phyloP scores from a whole-genome alignment of 1,140 invertebrate genomes.

The Manduca sexta region DNA sequence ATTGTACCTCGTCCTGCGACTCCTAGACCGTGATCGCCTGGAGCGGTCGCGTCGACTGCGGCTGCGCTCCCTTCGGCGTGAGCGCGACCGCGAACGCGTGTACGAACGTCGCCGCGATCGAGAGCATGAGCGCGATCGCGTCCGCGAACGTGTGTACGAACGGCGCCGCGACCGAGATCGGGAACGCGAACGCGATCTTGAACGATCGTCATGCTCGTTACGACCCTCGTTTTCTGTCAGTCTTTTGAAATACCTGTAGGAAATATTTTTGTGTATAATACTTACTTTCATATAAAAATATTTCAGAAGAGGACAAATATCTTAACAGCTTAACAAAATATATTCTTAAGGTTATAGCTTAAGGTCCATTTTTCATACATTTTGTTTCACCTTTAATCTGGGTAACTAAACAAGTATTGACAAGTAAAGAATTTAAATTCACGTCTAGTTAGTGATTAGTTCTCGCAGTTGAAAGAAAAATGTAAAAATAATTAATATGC shows the following conservation, averaged over 20 bases:
- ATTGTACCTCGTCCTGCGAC: slow-evolving; percentile 15
- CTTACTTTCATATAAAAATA: no score
- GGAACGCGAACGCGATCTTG: slow-evolving; percentile 56
- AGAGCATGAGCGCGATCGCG: slow-evolving; percentile 44
- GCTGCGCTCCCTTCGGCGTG: slow-evolving; percentile 19
- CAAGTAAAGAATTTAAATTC: no score
- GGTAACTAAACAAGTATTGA: no score
- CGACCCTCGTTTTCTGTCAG: slow-evolving; percentile 46
- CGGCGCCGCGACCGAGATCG: slow-evolving; percentile 36
- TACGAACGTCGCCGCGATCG: slow-evolving; percentile 19
- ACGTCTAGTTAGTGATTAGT: no score
- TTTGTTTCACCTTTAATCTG: no score
- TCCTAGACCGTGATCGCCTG: slow-evolving; percentile 28
- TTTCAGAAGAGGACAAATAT: no score
- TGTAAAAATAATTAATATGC: no score
- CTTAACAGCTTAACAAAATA: no score
- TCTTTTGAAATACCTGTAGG: slow-evolving; percentile 70
- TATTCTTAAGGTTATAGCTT: no score
- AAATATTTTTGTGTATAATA: no score
- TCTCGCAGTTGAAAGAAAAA: no score
- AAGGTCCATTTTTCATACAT: no score
- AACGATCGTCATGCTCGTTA: slow-evolving; percentile 47
- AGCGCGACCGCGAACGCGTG: slow-evolving; percentile 25
- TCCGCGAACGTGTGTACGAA: slow-evolving; percentile 27
- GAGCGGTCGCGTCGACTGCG: slow-evolving; percentile 8